Percentiles rank a stretch among this genome's conserved stretches.
Conservation (phyloP, 92 coral and sea anemone genomes). For the Heliopora coerulea region DNA sequence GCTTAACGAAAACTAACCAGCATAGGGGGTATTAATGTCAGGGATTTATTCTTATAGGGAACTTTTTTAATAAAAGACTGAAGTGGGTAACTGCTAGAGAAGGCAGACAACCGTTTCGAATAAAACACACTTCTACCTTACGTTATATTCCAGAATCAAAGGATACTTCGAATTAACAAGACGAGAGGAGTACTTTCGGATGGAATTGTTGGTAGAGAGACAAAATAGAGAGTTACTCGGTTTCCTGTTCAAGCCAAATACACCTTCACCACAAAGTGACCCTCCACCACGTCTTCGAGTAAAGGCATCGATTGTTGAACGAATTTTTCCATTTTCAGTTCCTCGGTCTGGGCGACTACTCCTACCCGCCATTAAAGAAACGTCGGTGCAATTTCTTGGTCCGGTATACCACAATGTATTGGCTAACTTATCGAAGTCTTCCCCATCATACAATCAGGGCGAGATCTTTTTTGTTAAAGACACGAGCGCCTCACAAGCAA, state of each 20-base stretch:
- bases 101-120: no score
- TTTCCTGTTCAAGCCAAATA: neutral
- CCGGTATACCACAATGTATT: neutral
- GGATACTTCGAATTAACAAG: slow-evolving; percentile 97
- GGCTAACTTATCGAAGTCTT: neutral
- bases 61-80: no score
- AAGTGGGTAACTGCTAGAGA: no score
- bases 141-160: slow-evolving; percentile 53
- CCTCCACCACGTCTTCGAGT: neutral
- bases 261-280: neutral
- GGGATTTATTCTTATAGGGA: no score
- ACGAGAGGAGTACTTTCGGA: slow-evolving; percentile 79
- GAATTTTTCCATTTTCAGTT: neutral
- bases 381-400: neutral
- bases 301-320: neutral
- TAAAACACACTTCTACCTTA: no score
- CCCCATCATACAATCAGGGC: no score
- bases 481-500: no score
- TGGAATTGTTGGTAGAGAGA: slow-evolving; percentile 66
- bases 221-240: slow-evolving; percentile 71
- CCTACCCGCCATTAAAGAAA: slow-evolving; percentile 11
- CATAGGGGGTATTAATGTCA: no score
- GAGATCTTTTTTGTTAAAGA: no score
- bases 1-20: no score
- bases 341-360: neutral